Evolutionary conservation across 1,140 invertebrate species (phyloP).

Genomic region (Drosophila nigromelanica): DNA sequence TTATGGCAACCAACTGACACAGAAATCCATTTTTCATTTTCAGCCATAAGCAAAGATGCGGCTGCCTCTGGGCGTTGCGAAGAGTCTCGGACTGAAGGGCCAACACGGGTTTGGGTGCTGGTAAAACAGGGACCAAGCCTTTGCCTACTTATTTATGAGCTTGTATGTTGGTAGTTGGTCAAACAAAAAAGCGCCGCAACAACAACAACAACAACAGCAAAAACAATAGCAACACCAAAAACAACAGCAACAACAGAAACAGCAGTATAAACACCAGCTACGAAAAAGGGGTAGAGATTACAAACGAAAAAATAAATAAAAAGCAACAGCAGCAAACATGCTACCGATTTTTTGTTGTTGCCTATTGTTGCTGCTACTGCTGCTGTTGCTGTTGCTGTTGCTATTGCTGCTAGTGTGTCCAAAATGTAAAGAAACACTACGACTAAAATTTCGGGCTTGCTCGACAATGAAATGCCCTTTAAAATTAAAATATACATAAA

Average conservation of each 20-base stretch:
- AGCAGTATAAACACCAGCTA: slow-evolving; percentile 10
- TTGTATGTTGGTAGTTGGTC: slow-evolving; percentile 77
- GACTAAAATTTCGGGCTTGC: slow-evolving; percentile 11
- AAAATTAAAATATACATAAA: neutral
- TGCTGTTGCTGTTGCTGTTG: slow-evolving; percentile 27
- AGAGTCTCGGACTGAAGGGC: neutral
- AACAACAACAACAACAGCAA: slow-evolving; percentile 15
- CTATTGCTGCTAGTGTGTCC: slow-evolving; percentile 33
- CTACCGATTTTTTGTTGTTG: slow-evolving; percentile 71
- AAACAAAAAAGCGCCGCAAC: slow-evolving; percentile 48
- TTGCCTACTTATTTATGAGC: slow-evolving; percentile 80
- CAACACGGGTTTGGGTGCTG: neutral
- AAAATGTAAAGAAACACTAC: slow-evolving; percentile 29
- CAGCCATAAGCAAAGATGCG: slow-evolving; percentile 57
- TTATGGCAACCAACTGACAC: slow-evolving; percentile 82
- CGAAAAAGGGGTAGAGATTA: slow-evolving; percentile 76
- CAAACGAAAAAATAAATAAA: slow-evolving; percentile 78
- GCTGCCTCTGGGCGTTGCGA: slow-evolving; percentile 26
- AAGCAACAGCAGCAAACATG: slow-evolving; percentile 70
- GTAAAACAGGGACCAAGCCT: slow-evolving; percentile 46
- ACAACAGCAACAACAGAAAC: slow-evolving; percentile 20
- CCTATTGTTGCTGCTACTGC: slow-evolving; percentile 22
- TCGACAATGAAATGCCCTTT: slow-evolving; percentile 25
- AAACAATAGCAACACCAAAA: slow-evolving; percentile 5
- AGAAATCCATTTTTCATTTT: slow-evolving; percentile 83